Conservation (phyloP, 2,797 vertebrate species). For the Paguma larvata region DNA sequence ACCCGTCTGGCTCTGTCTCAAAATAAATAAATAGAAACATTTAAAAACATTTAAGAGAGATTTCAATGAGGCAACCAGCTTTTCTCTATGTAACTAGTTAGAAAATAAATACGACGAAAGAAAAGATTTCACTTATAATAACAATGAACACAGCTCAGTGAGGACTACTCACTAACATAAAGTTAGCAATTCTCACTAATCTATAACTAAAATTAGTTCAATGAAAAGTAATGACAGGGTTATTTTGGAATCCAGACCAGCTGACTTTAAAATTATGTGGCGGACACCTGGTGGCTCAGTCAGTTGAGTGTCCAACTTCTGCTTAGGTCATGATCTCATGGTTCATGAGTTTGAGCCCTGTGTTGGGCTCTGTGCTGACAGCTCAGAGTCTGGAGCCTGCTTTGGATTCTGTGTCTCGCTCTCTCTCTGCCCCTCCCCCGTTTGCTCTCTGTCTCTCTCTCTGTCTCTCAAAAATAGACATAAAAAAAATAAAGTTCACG, state of each 20-base stretch:
- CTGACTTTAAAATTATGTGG: background rate
- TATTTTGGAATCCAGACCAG: conserved; percentile 35
- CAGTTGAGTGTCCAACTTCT: background rate
- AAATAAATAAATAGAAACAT: too few species aligned
- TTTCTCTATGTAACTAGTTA: conserved; percentile 39
- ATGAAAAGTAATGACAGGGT: background rate
- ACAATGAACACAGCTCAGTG: background rate
- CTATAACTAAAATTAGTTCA: conserved; percentile 8
- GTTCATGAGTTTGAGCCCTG: background rate
- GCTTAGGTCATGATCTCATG: background rate
- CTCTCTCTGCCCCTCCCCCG: background rate
- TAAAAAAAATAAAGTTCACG: background rate
- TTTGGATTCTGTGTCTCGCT: background rate
- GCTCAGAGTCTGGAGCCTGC: background rate
- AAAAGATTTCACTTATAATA: conserved; percentile 7
- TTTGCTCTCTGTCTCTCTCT: background rate
- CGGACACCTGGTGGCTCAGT: background rate
- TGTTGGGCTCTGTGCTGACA: background rate
- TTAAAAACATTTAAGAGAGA: background rate
- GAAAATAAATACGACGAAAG: conserved; percentile 23
- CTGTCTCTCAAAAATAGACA: background rate
- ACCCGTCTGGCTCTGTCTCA: too few species aligned
- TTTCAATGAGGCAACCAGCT: background rate
- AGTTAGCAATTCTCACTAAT: background rate
- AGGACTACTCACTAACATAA: background rate